Conservation (phyloP, 2,888 invertebrate genomes). For the Andrena fulva region DNA sequence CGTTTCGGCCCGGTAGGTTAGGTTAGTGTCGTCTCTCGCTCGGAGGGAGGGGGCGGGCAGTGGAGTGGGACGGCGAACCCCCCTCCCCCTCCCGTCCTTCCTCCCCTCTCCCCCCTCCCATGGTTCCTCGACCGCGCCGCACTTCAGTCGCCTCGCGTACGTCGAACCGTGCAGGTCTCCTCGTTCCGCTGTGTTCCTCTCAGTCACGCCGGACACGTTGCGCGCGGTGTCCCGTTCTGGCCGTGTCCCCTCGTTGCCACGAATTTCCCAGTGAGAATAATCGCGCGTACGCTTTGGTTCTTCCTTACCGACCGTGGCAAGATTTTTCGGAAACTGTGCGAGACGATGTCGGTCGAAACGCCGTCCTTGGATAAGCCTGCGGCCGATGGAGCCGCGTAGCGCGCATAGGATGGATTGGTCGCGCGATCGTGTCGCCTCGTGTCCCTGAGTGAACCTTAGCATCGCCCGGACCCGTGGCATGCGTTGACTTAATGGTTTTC, state of each 20-base stretch:
- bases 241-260: neutral
- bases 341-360: constrained; percentile 19
- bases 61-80: constrained; percentile 4
- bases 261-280: constrained; percentile 1
- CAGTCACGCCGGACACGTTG: constrained; percentile 20
- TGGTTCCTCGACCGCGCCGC: constrained; percentile 47
- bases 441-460: constrained; percentile 27
- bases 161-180: constrained; percentile 51
- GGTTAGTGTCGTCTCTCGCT: constrained; percentile 50
- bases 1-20: constrained; percentile 51
- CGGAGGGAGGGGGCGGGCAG: constrained; percentile 32
- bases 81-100: constrained; percentile 30
- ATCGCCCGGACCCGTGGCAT: constrained; percentile 40
- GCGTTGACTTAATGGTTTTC: constrained; percentile 79
- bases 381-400: constrained; percentile 7
- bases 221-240: neutral
- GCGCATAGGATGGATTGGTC: constrained; percentile 27
- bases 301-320: constrained; percentile 6
- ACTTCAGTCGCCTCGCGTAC: constrained; percentile 78
- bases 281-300: neutral
- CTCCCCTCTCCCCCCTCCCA: constrained; percentile 25
- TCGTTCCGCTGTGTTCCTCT: neutral
- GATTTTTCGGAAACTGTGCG: constrained; percentile 23
- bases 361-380: neutral
- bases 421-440: constrained; percentile 34